These are phyloP conservation scores for Entomyzon cyanotis DNA, from an alignment of 2,113 vertebrate species.

Conservation along the genomic window DNA sequence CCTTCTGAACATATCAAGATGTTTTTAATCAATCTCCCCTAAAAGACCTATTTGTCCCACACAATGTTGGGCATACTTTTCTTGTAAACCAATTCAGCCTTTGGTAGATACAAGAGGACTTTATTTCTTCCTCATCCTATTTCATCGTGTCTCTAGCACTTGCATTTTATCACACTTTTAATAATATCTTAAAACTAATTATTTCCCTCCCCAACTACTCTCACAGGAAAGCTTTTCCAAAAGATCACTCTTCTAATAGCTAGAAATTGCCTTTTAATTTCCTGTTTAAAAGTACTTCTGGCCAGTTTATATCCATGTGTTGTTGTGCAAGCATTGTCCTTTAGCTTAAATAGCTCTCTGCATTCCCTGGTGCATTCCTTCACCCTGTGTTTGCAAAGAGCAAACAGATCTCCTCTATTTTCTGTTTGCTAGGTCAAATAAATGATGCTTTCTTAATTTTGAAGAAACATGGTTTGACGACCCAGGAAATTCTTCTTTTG, in stretches of 20 bases:
- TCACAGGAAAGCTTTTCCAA: not conserved
- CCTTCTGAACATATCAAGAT: not conserved
- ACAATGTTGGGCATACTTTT: not conserved
- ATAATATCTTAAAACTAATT: conserved; percentile 21
- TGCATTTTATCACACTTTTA: not conserved
- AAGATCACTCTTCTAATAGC: not conserved
- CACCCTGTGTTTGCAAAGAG: not conserved
- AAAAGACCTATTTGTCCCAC: not conserved
- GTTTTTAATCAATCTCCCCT: not conserved
- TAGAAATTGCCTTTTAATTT: conserved; percentile 48
- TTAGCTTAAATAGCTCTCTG: not conserved
- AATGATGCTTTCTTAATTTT: not conserved
- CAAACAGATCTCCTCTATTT: not conserved
- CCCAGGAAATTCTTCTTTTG: not conserved
- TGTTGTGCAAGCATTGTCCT: conserved; percentile 24
- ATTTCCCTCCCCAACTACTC: not conserved
- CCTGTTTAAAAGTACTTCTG: conserved; percentile 1
- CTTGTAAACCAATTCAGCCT: not conserved
- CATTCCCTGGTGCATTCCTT: not conserved
- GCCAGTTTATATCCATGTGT: not conserved
- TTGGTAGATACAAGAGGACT: not conserved
- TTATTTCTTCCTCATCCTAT: not conserved
- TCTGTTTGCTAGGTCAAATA: not conserved
- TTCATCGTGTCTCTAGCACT: not conserved
- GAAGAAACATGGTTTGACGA: not conserved